Conservation (phyloP, 2,888 invertebrate species). For the Germaria angustata region DNA sequence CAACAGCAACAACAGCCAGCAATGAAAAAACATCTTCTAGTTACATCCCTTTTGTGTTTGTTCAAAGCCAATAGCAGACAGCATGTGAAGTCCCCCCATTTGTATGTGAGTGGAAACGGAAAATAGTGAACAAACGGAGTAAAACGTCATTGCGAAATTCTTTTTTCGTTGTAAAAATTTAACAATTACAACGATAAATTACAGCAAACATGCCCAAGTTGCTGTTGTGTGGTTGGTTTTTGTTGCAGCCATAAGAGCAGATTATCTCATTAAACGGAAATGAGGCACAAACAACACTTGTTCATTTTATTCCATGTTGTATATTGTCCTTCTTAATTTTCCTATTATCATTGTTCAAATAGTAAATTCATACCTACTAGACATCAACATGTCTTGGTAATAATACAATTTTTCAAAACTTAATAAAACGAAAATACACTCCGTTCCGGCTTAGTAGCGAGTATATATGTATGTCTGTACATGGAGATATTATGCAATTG, state of each 20-base stretch:
- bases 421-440: conserved; percentile 16
- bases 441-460: neutral
- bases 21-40: conserved; percentile 2
- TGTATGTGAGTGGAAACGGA: neutral
- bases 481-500: neutral
- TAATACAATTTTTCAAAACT: conserved; percentile 55
- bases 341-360: conserved; percentile 46
- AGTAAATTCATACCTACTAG: conserved; percentile 18
- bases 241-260: conserved; percentile 64
- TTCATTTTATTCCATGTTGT: conserved; percentile 33
- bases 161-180: conserved; percentile 43
- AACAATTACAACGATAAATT: conserved; percentile 64
- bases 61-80: neutral
- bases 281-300: conserved; percentile 68
- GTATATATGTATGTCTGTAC: neutral
- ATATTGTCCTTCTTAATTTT: conserved; percentile 48
- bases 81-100: neutral
- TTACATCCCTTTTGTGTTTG: conserved; percentile 7
- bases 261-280: conserved; percentile 77
- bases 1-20: conserved; percentile 34
- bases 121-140: conserved; percentile 44
- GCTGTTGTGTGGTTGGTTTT: conserved; percentile 17
- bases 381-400: conserved; percentile 55
- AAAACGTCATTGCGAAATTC: conserved; percentile 58
- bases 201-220: conserved; percentile 49